Percentiles rank a stretch among this genome's conserved stretches.
Evolutionary conservation across 2,888 invertebrate genomes (phyloP).

Genomic region (Eugnorisma glareosa): DNA sequence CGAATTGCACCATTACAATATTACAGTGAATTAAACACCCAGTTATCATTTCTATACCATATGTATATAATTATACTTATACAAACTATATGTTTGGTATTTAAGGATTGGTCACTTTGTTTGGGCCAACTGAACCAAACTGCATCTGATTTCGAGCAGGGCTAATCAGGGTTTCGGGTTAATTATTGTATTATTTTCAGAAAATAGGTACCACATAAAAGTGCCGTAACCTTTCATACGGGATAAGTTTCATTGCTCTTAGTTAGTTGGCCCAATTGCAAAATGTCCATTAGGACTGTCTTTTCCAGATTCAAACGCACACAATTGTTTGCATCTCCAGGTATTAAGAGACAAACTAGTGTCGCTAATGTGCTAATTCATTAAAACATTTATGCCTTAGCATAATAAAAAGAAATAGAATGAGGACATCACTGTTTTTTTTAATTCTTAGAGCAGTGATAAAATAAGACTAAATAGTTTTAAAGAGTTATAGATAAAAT

Average conservation of each 20-base stretch:
- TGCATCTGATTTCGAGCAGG: constrained; percentile 5
- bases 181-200: not conserved
- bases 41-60: constrained; percentile 30
- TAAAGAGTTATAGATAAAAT: constrained; percentile 26
- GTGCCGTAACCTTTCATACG: not conserved
- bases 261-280: constrained; percentile 23
- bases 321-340: constrained; percentile 12
- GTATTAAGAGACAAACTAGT: constrained; percentile 21
- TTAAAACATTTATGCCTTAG: constrained; percentile 1
- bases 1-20: constrained; percentile 65
- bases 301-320: constrained; percentile 46
- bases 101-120: not conserved
- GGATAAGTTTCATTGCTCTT: not conserved
- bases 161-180: no score
- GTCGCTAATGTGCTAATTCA: constrained; percentile 6
- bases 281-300: constrained; percentile 32
- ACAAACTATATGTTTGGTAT: constrained; percentile 28
- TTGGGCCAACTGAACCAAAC: constrained; percentile 23
- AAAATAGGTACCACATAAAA: constrained; percentile 2
- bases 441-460: constrained; percentile 24
- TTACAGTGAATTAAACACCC: constrained; percentile 56
- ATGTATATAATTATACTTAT: not conserved
- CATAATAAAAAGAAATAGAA: constrained; percentile 18
- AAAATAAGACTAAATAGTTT: not conserved
- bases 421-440: constrained; percentile 19